Evolutionary conservation across 2,113 vertebrate species (phyloP).

Genomic region (Fukomys damarensis): DNA sequence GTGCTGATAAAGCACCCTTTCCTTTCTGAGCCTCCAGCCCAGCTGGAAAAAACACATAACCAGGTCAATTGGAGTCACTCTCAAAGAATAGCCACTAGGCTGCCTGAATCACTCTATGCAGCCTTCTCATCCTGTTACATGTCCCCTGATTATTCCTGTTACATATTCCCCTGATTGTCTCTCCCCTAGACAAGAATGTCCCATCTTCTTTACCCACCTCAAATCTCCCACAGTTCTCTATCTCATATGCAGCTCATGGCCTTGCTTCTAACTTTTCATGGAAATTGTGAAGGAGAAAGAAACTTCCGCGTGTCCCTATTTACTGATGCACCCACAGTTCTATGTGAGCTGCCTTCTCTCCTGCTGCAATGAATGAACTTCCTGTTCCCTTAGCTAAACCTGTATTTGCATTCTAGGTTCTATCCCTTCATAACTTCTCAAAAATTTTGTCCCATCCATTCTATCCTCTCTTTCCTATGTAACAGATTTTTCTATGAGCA

Average conservation of each 20-base stretch:
- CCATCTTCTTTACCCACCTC: background rate
- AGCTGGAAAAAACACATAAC: background rate
- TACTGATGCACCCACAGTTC: background rate
- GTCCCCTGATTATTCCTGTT: background rate
- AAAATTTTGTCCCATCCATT: background rate
- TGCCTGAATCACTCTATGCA: too few relatives aligned
- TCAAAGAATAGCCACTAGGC: fast-evolving
- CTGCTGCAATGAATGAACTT: fast-evolving
- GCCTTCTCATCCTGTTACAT: too few relatives aligned
- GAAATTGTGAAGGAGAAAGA: background rate
- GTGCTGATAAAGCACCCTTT: too few relatives aligned
- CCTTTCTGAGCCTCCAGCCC: too few relatives aligned
- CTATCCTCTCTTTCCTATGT: background rate
- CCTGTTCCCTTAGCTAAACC: background rate
- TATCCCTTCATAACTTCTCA: background rate
- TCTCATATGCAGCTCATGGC: background rate
- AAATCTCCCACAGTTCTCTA: background rate
- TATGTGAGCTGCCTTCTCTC: fast-evolving
- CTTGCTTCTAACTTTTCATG: background rate
- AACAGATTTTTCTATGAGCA: too few relatives aligned
- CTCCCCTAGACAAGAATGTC: background rate
- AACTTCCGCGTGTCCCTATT: fast-evolving
- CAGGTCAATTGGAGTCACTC: background rate
- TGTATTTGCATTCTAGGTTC: fast-evolving
- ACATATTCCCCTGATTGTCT: too few relatives aligned